Evolutionary conservation across 2,888 invertebrate genomes (phyloP).

Genomic region (Agrochola lota): DNA sequence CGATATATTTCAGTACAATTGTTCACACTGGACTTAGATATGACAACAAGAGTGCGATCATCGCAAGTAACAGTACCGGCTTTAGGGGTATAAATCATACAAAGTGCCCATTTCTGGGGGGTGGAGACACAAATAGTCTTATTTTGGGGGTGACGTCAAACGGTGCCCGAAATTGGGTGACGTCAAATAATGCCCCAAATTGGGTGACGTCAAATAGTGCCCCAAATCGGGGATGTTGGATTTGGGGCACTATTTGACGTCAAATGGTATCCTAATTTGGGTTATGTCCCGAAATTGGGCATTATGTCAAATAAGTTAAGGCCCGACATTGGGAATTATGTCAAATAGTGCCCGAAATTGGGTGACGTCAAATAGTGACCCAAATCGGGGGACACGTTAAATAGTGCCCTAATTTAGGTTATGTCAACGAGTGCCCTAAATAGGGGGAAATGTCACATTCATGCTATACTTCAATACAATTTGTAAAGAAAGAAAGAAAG

Average conservation of each 20-base stretch:
- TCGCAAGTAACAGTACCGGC: constrained; percentile 71
- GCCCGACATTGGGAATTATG: no score
- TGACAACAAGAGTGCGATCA: constrained; percentile 82
- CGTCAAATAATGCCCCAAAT: not conserved
- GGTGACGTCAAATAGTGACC: not conserved
- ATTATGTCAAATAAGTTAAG: not conserved
- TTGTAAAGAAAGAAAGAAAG: constrained; percentile 6
- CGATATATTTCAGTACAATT: constrained; percentile 83
- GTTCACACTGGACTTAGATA: constrained; percentile 80
- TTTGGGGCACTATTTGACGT: no score
- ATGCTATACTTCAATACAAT: not conserved
- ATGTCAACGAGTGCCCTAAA: not conserved
- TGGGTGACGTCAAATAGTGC: not conserved
- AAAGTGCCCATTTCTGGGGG: no score
- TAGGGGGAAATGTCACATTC: not conserved
- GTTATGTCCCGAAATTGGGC: not conserved
- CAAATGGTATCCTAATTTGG: not conserved
- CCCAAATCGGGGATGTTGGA: not conserved
- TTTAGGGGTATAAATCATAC: constrained; percentile 26
- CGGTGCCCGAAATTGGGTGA: not conserved
- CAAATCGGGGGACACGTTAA: not conserved
- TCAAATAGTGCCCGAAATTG: not conserved
- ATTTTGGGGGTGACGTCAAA: not conserved
- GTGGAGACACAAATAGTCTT: no score
- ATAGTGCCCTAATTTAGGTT: not conserved